Base-by-base conservation (phyloP, 64 coral and sea anemone species). In the Montipora sp. region DNA sequence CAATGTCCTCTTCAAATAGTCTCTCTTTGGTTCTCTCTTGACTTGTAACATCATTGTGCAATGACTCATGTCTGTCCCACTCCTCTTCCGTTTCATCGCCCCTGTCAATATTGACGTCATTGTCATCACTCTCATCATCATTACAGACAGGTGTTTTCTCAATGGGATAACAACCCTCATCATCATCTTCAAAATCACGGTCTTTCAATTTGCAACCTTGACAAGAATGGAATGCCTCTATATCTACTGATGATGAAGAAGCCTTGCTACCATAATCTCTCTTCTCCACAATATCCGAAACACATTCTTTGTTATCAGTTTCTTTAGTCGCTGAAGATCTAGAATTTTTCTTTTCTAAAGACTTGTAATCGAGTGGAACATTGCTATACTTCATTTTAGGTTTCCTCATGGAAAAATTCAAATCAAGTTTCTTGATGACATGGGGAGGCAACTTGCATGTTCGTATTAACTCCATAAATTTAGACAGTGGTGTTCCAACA, bases 1-100 rank as follows among this genome's bases (percentile, higher is more conserved):
- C 98, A 77, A 99, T 99, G 24, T 99, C 85, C 73, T 99, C 87
- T 60, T 99, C 98, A 99, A 92, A 99, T 16, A 99, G 79, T 23
- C 98, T 90, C 73, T 99, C 98, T 24, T 99, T 99, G 3, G 98
- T 94, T 48, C 98, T 71, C 46, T 87, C 98, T 89, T 99, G 98
- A 50, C 90, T 94, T 23, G 92, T 92, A 14, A 99, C 92, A 91
- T 99, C 98, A 83, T 99, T 91, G 74, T 99, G 94, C 20, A 99
- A 59, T 60, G 89, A 83, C 90, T 96, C 94, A 94, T 99, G 98
- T 67, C 98, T 91, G 53, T 99, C 98, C 98, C 98, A 99, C 77
- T 99, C 98, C 59, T 99, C 98, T 19, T 53, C 13, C 12, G 87
- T 73, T 44, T 75, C 83, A 79, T 98, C 83, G 24, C 58, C 12